Base-by-base conservation (phyloP, 1,140 invertebrate species). In the Paracyclopina nana region DNA sequence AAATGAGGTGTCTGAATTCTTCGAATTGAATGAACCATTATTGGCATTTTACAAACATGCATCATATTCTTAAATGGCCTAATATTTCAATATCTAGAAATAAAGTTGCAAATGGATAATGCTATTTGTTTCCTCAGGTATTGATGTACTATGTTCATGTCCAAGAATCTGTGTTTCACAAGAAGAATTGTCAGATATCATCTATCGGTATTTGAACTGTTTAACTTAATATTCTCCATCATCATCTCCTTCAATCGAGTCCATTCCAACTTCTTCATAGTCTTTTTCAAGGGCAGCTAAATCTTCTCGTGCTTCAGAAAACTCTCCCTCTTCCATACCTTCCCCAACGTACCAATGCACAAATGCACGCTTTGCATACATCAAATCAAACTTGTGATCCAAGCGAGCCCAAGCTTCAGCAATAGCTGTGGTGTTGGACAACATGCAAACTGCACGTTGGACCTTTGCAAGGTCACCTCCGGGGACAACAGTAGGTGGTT, bases 241-340 rank as follows among this genome's bases (percentile, higher is more conserved):
- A 18, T 65, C 65, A 54, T 64, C 60, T 34, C 60, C 64, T 52
- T 61, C 62, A 46, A 61, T 60, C n/a, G 64, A 62, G 67, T 81
- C 75, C 68, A 77, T 73, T 56, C 72, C 75, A 43, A 77, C 75
- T 61, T 77, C 75, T 60, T 75, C 73, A 57, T 77, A 77, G 58
- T 75, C 74, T 57, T 74, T 75, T 61, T 74, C 72, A 4, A 73
- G 62, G 52, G 70, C 74, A 30, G 75, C 75, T 55, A 79, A 61
- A 64, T 83, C 78, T 59, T 83, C 79, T 24, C 76, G 61, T 8
- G 80, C 79, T 56, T 77, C 75, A 3, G 69, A 69, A 60, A 82
- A 82, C 65, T 83, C 80, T 40, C 78, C 78, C 63, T 82, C 78
- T 63, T 84, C 80, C 79, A 83, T 82, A 61, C 80, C 80, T 69